Base-by-base conservation (phyloP, 92 coral and sea anemone species). In the Phenganax marumi region DNA sequence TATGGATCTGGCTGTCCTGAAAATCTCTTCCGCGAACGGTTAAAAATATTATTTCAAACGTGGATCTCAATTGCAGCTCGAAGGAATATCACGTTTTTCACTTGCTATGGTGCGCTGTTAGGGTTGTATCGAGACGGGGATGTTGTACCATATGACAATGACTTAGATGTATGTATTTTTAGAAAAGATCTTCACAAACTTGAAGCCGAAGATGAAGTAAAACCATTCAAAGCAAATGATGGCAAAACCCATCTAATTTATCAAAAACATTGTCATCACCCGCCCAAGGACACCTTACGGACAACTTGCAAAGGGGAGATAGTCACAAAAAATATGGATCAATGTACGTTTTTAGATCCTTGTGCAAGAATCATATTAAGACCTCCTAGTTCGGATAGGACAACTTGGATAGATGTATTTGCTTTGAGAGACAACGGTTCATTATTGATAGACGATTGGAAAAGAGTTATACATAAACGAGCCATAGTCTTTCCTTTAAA, bases 111-210 rank as follows among this genome's bases (percentile, higher is more conserved):
- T 8, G 0, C 56, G 5, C 50, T 72, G 17, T 12, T 72, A 9
- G 77, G 77, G 22, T 49, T n/a, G 7, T 11, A 48, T 18, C 77
- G 77, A 48, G 43, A 49, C n/a, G 77, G 77, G 12, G 77, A 72
- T 21, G 56, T 48, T 3, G 39, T 72, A 2, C 77, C 77, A 13
- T 72, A 47, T 23, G 77, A 72, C 23, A 0, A 72, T 19, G 77
- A 72, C 18, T n/a, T 72, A 6, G 77, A 72, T 23, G 56, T 72
- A 13, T 72, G 77, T 50, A 23, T 66, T 12, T 23, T 66, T 12
- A 19, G 72, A 8, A 66, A 22, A 0, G 72, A 66, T 10, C 50
- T 66, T 25, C 14, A 66, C 1, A 66, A 66, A 66, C 72, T 66
- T 17, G 72, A 66, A 25, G 5, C 8, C 13, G 72, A 66, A 33